These are phyloP conservation scores for Cuculus canorus DNA, from an alignment of 2,797 vertebrate genomes.

Conservation along the genomic window DNA sequence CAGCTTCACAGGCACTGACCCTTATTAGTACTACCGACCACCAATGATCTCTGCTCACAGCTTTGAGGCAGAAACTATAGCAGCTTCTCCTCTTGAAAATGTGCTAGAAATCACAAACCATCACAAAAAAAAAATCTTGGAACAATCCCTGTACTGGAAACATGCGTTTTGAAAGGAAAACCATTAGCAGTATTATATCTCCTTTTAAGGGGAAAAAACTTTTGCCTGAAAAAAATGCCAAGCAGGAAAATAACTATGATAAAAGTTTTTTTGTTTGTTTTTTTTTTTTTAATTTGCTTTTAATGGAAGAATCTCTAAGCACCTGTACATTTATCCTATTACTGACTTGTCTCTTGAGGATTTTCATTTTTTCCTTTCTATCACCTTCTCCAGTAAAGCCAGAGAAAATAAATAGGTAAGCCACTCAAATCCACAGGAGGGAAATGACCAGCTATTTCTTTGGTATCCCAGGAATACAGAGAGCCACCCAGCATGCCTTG, in stretches of 20 bases:
- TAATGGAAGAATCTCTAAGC: neutral
- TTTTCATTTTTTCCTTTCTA: neutral
- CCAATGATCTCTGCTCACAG: neutral
- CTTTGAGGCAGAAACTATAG: neutral
- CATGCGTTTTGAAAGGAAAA: no score
- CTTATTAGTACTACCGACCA: neutral
- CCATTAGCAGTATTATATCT: neutral
- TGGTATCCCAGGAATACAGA: rapidly evolving
- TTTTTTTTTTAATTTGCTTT: no score
- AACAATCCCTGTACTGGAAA: neutral
- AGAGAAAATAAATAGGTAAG: neutral
- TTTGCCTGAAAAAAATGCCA: neutral
- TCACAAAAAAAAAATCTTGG: neutral
- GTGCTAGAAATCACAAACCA: conserved; percentile 18
- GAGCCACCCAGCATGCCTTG: neutral
- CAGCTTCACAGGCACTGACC: no score
- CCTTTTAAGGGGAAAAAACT: neutral
- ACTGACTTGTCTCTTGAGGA: neutral
- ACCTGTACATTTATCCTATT: neutral
- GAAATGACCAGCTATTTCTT: neutral
- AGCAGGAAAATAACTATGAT: neutral
- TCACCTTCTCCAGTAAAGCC: neutral
- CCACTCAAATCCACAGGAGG: neutral
- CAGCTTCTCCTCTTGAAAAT: neutral
- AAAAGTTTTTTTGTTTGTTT: no score